Evolutionary conservation across 1,140 invertebrate species (phyloP).

Genomic region (Limonius californicus): DNA sequence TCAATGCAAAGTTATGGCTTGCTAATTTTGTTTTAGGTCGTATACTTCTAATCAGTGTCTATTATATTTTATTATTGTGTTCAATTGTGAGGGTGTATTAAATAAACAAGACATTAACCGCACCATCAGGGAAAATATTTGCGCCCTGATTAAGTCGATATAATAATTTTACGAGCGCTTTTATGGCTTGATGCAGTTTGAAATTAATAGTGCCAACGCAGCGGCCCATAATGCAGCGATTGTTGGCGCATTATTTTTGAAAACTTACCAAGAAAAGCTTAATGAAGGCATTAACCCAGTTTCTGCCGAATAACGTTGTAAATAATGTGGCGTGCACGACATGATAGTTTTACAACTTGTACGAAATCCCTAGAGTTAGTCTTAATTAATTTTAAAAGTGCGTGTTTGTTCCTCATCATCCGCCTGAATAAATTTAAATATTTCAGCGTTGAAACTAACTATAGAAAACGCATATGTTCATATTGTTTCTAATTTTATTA

Average conservation of each 20-base stretch:
- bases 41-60: too few relatives aligned
- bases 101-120: conserved; percentile 7
- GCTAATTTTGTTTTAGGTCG: too few relatives aligned
- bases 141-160: conserved; percentile 9
- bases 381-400: conserved; percentile 13
- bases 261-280: neutral
- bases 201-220: neutral
- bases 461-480: too few relatives aligned
- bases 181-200: neutral
- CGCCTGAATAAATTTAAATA: neutral
- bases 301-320: neutral
- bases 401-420: neutral
- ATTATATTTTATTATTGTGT: conserved; percentile 13
- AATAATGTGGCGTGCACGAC: neutral
- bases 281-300: neutral
- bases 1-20: too few relatives aligned
- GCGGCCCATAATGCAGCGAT: neutral
- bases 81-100: conserved; percentile 14
- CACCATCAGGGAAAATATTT: conserved; percentile 11
- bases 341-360: conserved; percentile 5
- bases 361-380: neutral
- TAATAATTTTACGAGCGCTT: neutral
- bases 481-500: too few relatives aligned
- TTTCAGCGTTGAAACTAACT: too few relatives aligned
- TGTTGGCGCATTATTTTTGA: neutral